phyloP scores from a whole-genome alignment of 2,888 invertebrate species.

The Callimorpha dominula region DNA sequence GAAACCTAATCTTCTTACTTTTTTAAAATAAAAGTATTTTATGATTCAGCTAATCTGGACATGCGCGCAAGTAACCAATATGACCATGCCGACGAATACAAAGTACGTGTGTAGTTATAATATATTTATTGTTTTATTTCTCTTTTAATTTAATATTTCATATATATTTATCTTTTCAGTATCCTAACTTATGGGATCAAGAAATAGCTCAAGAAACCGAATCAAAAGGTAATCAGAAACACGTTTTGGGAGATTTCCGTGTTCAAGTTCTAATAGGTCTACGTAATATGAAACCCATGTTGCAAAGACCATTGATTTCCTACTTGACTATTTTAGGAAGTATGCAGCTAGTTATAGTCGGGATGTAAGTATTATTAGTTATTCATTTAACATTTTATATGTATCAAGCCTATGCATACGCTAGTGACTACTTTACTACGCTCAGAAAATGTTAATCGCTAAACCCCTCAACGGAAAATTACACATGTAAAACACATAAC shows the following conservation, averaged over 20 bases:
- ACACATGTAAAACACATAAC: no score
- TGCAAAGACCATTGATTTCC: constrained; percentile 56
- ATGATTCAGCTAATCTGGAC: background rate
- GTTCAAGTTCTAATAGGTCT: constrained; percentile 53
- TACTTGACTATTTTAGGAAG: constrained; percentile 53
- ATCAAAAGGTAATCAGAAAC: constrained; percentile 16
- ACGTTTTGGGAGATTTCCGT: constrained; percentile 19
- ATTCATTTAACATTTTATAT: background rate
- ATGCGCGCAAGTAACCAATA: background rate
- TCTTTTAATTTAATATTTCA: background rate
- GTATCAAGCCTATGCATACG: no score
- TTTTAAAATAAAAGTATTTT: background rate
- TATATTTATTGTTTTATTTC: background rate
- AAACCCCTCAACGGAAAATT: no score
- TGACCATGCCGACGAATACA: background rate
- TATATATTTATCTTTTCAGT: constrained; percentile 48
- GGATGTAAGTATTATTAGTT: constrained; percentile 56
- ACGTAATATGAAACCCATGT: constrained; percentile 59
- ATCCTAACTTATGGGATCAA: constrained; percentile 58
- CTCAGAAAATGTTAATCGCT: no score
- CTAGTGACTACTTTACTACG: no score
- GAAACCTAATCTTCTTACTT: background rate
- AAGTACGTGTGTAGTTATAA: background rate
- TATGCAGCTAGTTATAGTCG: constrained; percentile 56
- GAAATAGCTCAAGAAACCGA: constrained; percentile 41